Conservation (phyloP, 37 sponge, comb jelly and placozoan genomes). For the Oscarella lobularis region DNA sequence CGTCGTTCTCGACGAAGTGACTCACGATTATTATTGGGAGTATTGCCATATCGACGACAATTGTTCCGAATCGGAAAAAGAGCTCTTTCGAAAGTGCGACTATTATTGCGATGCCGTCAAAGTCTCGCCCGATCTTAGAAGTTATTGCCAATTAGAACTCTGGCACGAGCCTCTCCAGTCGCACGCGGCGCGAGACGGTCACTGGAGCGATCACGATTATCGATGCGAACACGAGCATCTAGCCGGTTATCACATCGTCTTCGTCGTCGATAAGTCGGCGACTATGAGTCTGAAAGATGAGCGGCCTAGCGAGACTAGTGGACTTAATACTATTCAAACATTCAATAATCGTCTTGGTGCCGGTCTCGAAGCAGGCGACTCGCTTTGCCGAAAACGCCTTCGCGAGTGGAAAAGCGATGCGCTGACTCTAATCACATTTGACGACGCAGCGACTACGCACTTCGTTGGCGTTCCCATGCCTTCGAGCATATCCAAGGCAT, state of each 20-base stretch:
- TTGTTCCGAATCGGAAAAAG: neutral
- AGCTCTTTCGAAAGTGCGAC: neutral
- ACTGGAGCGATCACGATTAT: no score
- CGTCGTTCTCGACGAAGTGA: neutral
- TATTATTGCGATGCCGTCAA: neutral
- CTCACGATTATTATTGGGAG: neutral
- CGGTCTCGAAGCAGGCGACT: neutral
- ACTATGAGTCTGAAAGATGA: slow-evolving; percentile 1
- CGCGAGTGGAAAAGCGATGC: no score
- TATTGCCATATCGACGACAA: neutral
- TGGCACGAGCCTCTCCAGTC: no score
- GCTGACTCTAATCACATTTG: no score
- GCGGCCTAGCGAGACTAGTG: neutral
- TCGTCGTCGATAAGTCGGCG: neutral
- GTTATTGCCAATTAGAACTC: neutral
- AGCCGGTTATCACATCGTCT: neutral
- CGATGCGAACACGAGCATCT: neutral
- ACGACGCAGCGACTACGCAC: no score
- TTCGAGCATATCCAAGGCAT: no score
- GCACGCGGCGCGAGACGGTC: no score
- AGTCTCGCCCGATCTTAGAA: no score
- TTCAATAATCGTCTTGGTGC: slow-evolving; percentile 4
- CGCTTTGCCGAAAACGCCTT: neutral
- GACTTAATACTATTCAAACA: neutral
- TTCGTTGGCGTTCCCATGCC: neutral